phyloP scores from a whole-genome alignment of 1,140 invertebrate genomes.

The Onthophagus taurus region DNA sequence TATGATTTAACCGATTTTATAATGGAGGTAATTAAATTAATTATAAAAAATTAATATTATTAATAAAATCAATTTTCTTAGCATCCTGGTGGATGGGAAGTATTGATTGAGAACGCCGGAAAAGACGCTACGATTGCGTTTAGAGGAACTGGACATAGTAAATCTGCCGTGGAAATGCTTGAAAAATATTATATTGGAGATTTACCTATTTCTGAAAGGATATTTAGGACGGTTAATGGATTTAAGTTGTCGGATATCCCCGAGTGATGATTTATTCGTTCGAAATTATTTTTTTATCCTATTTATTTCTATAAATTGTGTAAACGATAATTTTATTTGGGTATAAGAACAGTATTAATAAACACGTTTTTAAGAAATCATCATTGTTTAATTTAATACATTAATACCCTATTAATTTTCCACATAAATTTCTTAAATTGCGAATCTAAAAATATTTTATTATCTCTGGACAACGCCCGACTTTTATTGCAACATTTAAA shows the following conservation, averaged over 20 bases:
- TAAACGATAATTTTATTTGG: too few species aligned
- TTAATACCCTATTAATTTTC: too few species aligned
- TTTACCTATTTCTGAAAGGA: slow-evolving; percentile 55
- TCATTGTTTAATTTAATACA: too few species aligned
- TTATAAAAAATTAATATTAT: neutral
- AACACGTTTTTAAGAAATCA: too few species aligned
- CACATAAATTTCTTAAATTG: too few species aligned
- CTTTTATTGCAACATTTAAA: too few species aligned
- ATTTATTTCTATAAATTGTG: too few species aligned
- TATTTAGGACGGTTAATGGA: slow-evolving; percentile 50
- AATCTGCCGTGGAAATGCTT: slow-evolving; percentile 47
- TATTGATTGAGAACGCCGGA: slow-evolving; percentile 79
- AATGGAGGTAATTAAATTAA: slow-evolving; percentile 43
- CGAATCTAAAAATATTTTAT: too few species aligned
- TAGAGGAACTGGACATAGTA: slow-evolving; percentile 67
- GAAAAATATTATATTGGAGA: slow-evolving; percentile 62
- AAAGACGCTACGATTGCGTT: slow-evolving; percentile 78
- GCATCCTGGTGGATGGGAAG: slow-evolving; percentile 79
- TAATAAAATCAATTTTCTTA: slow-evolving; percentile 33
- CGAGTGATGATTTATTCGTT: too few species aligned
- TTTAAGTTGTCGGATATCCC: slow-evolving; percentile 34
- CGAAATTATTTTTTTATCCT: too few species aligned
- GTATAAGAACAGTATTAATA: too few species aligned
- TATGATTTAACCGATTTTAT: slow-evolving; percentile 66
- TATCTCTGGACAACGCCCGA: too few species aligned